Evolutionary conservation across 2,113 vertebrate genomes (phyloP).

Genomic region (Bettongia penicillata): DNA sequence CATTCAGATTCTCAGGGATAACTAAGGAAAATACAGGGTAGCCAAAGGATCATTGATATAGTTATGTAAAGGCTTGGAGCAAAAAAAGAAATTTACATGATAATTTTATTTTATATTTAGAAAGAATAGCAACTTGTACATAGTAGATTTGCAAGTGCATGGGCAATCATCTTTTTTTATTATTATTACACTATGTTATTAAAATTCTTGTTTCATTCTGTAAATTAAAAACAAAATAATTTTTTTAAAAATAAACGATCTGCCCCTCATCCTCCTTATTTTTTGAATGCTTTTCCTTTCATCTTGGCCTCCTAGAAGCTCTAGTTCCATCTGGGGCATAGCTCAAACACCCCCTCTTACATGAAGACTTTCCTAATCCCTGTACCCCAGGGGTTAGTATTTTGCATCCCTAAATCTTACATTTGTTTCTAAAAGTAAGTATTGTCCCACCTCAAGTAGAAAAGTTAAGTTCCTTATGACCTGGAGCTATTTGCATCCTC

Average conservation of each 20-base stretch:
- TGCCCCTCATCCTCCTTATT: background rate
- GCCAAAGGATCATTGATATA: background rate
- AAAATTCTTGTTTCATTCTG: background rate
- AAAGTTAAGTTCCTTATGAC: background rate
- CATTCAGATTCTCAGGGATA: background rate
- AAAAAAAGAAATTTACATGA: background rate
- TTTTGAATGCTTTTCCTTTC: background rate
- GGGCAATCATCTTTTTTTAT: too few species aligned
- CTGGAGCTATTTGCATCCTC: background rate
- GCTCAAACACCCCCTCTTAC: background rate
- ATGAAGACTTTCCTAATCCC: background rate
- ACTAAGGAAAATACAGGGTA: background rate
- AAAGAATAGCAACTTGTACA: background rate
- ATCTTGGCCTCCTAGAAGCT: background rate
- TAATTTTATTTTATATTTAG: background rate
- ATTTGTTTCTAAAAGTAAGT: background rate
- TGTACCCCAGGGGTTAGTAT: background rate
- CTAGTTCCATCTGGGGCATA: background rate
- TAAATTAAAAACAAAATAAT: background rate
- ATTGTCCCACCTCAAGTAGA: background rate
- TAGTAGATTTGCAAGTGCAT: background rate
- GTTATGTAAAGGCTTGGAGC: background rate
- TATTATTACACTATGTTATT: background rate
- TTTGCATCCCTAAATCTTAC: background rate
- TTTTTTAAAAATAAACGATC: background rate